Evolutionary conservation across 2,797 vertebrate genomes (phyloP), one percentile per base, ranked within the genome.

Genomic region (Dicrostonyx torquatus): DNA sequence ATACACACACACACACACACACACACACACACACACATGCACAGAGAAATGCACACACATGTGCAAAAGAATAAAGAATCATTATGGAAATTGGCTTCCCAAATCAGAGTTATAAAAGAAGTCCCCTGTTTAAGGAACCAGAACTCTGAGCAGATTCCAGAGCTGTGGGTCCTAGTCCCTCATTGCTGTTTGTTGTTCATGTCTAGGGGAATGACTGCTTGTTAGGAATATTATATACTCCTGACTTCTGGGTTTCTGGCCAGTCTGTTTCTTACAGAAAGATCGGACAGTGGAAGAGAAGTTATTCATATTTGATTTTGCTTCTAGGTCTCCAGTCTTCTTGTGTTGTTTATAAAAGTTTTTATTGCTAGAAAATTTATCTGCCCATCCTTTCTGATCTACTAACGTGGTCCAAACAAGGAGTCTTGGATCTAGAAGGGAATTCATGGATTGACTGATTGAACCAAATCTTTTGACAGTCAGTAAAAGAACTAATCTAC

Each of bases 91-190:
- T 48, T 76, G 37, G 12, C 4, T 72, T 22, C 50, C 9, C 10
- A 34, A 62, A 37, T 53, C 45, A 45, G 45, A 84, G 53, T 53
- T 75, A 84, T 14, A 43, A 78, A 77, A 70, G 50, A 62, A 89
- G 15, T 18, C 17, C 53, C 15, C 34, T 48, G 37, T n/a, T 20
- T 73, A 40, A 12, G 50, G 77, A 90, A 18, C 43, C 89, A 76
- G n/a, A 94, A 87, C 70, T 91, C 93, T 45, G 85, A 90, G 82
- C 53, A 53, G 64, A 93, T 90, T 85, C 45, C 34, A 68, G 62
- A 55, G 31, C 2, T 24, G 17, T 26, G 70, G 7, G 17, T n/a
- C 40, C 29, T 85, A 43, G 37, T 94, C 89, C 22, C 22, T 73
- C 26, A 90, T 79, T 48, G 55, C 20, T 15, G 79, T 68, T 78